Evolutionary conservation across 2,113 vertebrate species (phyloP), one percentile per base, ranked within the genome.

Genomic region (Eretmochelys imbricata): DNA sequence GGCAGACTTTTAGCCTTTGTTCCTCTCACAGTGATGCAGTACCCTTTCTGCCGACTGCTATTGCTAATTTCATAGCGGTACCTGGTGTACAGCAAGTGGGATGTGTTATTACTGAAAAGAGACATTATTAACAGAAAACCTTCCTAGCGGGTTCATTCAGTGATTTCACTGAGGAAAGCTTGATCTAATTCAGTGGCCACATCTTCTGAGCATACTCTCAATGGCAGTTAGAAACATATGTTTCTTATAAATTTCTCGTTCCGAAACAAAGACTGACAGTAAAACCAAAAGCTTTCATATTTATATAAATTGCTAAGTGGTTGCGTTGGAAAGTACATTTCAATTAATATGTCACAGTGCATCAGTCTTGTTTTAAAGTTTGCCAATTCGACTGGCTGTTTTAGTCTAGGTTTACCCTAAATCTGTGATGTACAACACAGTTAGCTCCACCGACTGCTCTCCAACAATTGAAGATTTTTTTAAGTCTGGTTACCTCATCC

Each of bases 141-240:
- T 94, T 92, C 96, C 91, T 88, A 89, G 93, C 29, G 94, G 91
- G 95, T 95, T 97, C 93, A 94, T 98, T 96, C 42, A 38, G 93
- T 96, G 93, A 97, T 96, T 95, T 84, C 50, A 82, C 94, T 91
- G 91, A 97, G 92, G 93, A 94, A 98, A 97, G 94, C 97, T 89
- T 92, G 97, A 97, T 98, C 97, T 49, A 97, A 95, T 97, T 98
- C 98, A 96, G 95, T 95, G 96, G 94, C 93, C 97, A 91, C 97
- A 97, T 97, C 97, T 98, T 96, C 88, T 95, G 97, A 98, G 96
- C 92, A 95, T 20, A 27, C 91, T 97, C 98, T 98, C 98, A 98
- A 96, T 98, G 97, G 98, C 98, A 98, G 98, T 98, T 97, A 96
- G 97, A 98, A 98, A 98, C 99, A 99, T 98, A 98, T 99, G 99